Base-by-base conservation (phyloP, 1,140 invertebrate species). In the Trichonephila clavata region DNA sequence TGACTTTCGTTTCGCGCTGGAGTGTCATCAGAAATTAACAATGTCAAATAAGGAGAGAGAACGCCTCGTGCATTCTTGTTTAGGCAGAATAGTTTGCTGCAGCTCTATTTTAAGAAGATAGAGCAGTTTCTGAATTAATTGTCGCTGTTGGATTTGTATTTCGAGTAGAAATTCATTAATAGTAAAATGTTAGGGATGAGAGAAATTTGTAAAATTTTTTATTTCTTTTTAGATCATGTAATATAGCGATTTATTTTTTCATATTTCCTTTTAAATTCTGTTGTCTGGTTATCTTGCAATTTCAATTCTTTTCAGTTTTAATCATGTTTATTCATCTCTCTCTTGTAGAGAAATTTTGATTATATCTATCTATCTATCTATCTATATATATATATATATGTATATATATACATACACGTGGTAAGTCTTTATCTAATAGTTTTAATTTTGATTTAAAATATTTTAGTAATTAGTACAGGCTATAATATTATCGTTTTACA, bases 11-110 rank as follows among this genome's bases (percentile, higher is more conserved):
- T 77, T 32, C 27, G 32, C 27, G 14, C 27, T 27, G 32, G 71
- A 39, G 32, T 77, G 71, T 77, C 71, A 77, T 77, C 71, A 77
- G 71, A 77, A 77, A 77, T 77, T 77, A 77, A 77, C 27, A 77
- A 77, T 32, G 71, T 77, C 71, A 77, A 77, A 77, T 77, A 13
- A 16, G 24, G 18, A 50, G 32, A 50, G 32, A 39, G 24, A 7
- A 20, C 32, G 32, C 16, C 32, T 39, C 71, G 3, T 27, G 71
- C 18, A 77, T 77, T 77, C 71, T 27, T 77, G 16, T 18, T 18
- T 77, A 3, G 27, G 18, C 24, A 32, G 71, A 32, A 18, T 77
- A 32, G 27, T 39, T 20, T 13, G 18, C 5, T 16, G 18, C 39
- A 39, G 71, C 71, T 39, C 32, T 77, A 77, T 77, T 77, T 77